Evolutionary conservation across 2,113 vertebrate genomes (phyloP).

Genomic region (Natator depressus): DNA sequence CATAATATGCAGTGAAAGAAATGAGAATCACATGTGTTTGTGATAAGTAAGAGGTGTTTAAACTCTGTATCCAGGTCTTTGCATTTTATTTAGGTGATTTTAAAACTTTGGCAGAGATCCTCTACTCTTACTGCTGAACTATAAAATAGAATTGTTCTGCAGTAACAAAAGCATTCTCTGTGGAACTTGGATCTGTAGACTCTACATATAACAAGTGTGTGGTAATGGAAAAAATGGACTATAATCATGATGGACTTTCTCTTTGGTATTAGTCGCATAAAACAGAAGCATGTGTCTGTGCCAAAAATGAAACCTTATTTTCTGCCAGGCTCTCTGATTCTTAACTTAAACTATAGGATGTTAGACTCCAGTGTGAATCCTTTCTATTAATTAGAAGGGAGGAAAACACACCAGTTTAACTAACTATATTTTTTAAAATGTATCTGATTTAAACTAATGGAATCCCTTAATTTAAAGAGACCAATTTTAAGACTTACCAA

Average conservation of each 20-base stretch:
- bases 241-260: background rate
- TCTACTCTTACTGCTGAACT: background rate
- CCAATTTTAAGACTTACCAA: background rate
- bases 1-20: constrained; percentile 17
- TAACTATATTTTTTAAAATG: background rate
- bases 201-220: constrained; percentile 27
- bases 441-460: background rate
- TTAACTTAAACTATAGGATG: constrained; percentile 36
- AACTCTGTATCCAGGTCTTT: constrained; percentile 6
- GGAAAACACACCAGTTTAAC: background rate
- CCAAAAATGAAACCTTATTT: constrained; percentile 43
- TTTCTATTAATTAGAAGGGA: background rate
- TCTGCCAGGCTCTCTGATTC: constrained; percentile 41
- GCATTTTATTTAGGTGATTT: constrained; percentile 51
- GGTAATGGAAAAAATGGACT: constrained; percentile 60
- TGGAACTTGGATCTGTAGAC: constrained; percentile 16
- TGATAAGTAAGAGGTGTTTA: constrained; percentile 9
- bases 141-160: background rate
- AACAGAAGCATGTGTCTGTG: constrained; percentile 47
- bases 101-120: constrained; percentile 20
- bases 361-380: background rate
- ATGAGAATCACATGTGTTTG: constrained; percentile 37
- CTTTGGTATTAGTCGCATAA: constrained; percentile 44
- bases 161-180: constrained; percentile 40
- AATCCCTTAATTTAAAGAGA: background rate